Conservation (phyloP, 2,797 vertebrate species). For the Borostomias antarcticus region DNA sequence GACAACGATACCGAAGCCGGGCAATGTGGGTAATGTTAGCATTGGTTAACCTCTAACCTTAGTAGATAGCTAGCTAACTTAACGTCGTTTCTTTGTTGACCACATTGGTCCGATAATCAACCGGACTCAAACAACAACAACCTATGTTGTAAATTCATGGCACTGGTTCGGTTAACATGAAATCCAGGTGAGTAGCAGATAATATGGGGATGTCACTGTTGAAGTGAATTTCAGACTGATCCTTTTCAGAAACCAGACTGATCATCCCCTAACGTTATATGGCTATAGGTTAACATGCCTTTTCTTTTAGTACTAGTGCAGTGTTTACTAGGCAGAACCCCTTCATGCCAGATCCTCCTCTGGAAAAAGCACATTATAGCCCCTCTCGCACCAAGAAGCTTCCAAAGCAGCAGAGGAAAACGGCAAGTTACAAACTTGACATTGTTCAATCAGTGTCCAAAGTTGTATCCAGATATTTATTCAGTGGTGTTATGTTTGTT, state of each 20-base stretch:
- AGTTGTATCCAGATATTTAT: background rate
- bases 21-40: no score
- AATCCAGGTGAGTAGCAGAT: constrained; percentile 67
- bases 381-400: constrained; percentile 56
- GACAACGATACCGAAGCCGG: constrained; percentile 12
- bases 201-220: background rate
- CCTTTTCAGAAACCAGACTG: background rate
- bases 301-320: constrained; percentile 45
- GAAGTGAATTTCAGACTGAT: background rate
- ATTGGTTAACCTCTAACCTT: no score
- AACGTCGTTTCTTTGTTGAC: background rate
- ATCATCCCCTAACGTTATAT: background rate
- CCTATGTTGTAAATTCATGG: constrained; percentile 5
- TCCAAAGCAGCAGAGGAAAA: constrained; percentile 64
- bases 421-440: constrained; percentile 42
- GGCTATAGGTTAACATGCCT: background rate
- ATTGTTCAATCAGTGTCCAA: background rate
- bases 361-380: constrained; percentile 55
- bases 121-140: background rate
- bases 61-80: no score
- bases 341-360: constrained; percentile 53
- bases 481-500: background rate
- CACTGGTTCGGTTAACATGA: constrained; percentile 50
- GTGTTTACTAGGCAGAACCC: constrained; percentile 69
- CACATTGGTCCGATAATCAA: background rate